A percentile compares a stretch with the other conserved stretches of the same genome.
These are phyloP conservation scores for Malurus elegans DNA, from an alignment of 2,113 vertebrate species.

Conservation along the genomic window DNA sequence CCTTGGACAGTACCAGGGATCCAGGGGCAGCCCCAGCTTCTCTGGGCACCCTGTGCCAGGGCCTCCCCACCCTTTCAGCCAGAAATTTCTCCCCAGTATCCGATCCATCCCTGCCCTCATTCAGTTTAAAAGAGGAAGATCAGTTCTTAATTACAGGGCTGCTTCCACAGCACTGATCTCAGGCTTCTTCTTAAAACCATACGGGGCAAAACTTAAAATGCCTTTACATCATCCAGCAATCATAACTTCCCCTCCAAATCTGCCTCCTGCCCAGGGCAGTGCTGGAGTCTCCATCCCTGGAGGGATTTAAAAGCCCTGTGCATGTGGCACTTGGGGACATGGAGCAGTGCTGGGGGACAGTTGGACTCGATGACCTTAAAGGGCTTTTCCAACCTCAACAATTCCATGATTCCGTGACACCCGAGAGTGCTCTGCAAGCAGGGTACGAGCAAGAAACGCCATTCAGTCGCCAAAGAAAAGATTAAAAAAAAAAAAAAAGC, in stretches of 20 bases:
- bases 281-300: not conserved
- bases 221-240: not conserved
- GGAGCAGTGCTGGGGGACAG: not conserved
- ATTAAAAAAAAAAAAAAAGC: not conserved
- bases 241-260: not conserved
- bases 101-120: not conserved
- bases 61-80: accelerated
- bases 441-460: not conserved
- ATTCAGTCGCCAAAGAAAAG: not conserved
- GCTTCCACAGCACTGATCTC: not conserved
- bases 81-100: not conserved
- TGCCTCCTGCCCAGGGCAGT: not conserved
- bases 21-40: not conserved
- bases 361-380: not conserved
- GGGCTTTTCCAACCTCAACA: not conserved
- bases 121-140: not conserved
- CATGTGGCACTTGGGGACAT: not conserved
- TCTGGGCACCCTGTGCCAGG: not conserved
- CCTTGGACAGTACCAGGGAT: not conserved
- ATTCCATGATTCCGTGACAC: not conserved
- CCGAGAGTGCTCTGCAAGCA: not conserved
- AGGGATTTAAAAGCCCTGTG: not conserved
- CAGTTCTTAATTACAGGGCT: not conserved
- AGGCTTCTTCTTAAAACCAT: not conserved
- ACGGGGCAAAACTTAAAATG: not conserved